Conservation (phyloP, 1,140 invertebrate species). For the Drosophila varians region DNA sequence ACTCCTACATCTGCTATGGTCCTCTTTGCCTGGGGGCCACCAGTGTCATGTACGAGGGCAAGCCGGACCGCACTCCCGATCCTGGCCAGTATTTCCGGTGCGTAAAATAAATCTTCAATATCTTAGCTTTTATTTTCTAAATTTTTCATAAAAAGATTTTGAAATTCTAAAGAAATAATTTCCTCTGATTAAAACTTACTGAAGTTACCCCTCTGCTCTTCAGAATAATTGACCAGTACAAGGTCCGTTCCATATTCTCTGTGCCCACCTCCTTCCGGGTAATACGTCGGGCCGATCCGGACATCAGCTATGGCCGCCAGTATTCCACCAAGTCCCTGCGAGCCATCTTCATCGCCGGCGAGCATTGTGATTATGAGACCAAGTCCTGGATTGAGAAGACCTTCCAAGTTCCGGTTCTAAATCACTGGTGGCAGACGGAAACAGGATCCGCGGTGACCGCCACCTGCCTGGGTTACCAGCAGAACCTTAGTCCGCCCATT, state of each 20-base stretch:
- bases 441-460: conserved; percentile 95
- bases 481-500: conserved; percentile 86
- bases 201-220: conserved; percentile 2
- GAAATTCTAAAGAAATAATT: too few relatives aligned
- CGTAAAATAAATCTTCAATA: background rate
- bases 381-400: conserved; percentile 92
- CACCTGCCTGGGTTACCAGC: conserved; percentile 90
- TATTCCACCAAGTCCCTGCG: conserved; percentile 90
- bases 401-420: conserved; percentile 93
- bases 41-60: conserved; percentile 96
- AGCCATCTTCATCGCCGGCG: conserved; percentile 94
- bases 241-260: conserved; percentile 93
- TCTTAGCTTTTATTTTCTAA: too few relatives aligned
- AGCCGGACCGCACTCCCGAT: conserved; percentile 96
- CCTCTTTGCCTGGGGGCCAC: conserved; percentile 92
- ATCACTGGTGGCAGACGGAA: conserved; percentile 98
- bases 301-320: conserved; percentile 87
- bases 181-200: background rate
- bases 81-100: conserved; percentile 90
- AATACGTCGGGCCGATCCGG: conserved; percentile 90
- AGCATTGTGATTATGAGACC: conserved; percentile 96
- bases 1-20: conserved; percentile 96
- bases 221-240: conserved; percentile 94
- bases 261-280: conserved; percentile 94
- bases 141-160: too few relatives aligned